Conservation (phyloP, 2,113 vertebrate species). For the Candoia aspera region DNA sequence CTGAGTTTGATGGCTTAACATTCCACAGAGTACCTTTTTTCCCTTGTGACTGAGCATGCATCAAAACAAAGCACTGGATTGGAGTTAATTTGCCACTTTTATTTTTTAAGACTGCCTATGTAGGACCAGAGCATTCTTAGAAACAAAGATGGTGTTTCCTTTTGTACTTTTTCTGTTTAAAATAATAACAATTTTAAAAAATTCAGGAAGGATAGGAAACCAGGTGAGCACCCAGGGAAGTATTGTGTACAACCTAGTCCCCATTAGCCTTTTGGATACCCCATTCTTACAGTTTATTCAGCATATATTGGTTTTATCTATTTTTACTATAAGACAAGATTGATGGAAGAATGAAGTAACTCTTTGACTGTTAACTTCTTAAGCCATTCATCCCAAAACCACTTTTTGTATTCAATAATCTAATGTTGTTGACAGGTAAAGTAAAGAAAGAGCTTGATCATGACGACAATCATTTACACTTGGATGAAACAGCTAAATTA, state of each 20-base stretch:
- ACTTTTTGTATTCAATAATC: slow-evolving; percentile 40
- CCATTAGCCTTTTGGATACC: neutral
- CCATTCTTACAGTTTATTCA: neutral
- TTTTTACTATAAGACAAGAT: slow-evolving; percentile 11
- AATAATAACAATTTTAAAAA: neutral
- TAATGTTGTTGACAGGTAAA: slow-evolving; percentile 78
- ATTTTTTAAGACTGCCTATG: too few species aligned
- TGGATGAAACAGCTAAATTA: slow-evolving; percentile 91
- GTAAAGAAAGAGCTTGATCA: slow-evolving; percentile 93
- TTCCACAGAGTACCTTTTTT: too few species aligned
- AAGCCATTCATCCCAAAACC: neutral
- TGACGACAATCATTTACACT: slow-evolving; percentile 86
- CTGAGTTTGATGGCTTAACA: too few species aligned
- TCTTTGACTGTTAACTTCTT: neutral
- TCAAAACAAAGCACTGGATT: too few species aligned
- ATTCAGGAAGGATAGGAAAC: neutral
- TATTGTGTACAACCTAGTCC: neutral
- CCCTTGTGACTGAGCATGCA: too few species aligned
- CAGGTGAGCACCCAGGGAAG: neutral
- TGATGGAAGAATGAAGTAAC: neutral
- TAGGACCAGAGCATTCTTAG: too few species aligned
- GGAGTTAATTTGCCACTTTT: too few species aligned
- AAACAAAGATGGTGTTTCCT: too few species aligned
- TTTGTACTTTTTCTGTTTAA: neutral
- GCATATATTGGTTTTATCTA: neutral